A percentile compares a stretch with the other conserved stretches of the same genome.
Conservation (phyloP, 2,113 vertebrate species). For the Emydura subglobosa region DNA sequence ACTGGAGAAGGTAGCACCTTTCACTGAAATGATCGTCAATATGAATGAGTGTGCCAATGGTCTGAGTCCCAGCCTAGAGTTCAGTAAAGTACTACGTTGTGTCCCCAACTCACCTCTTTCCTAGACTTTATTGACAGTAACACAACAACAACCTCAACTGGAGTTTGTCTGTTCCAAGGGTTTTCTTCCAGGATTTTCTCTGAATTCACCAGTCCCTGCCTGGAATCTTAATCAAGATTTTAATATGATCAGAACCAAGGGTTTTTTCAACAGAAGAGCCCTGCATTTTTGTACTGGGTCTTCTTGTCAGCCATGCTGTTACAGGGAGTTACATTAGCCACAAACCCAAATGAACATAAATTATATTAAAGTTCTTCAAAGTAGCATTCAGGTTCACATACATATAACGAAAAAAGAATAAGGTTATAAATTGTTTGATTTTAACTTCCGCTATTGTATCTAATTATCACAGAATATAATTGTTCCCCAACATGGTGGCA, state of each 20-base stretch:
- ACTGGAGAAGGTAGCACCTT: not conserved
- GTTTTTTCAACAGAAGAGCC: not conserved
- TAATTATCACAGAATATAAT: not conserved
- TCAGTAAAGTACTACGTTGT: not conserved
- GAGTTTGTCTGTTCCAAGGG: not conserved
- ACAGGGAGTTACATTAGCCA: too few relatives aligned
- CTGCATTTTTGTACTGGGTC: not conserved
- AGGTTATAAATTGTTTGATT: not conserved
- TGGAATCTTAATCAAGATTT: not conserved
- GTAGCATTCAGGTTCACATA: not conserved
- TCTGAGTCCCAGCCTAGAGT: not conserved
- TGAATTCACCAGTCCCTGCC: not conserved
- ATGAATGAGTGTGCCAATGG: not conserved
- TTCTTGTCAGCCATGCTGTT: not conserved
- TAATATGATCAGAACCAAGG: not conserved
- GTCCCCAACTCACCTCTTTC: not conserved
- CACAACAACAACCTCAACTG: not conserved
- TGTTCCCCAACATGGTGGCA: not conserved
- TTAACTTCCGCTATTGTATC: not conserved
- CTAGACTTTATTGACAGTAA: not conserved
- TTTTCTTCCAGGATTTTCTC: not conserved
- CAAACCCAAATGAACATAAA: not conserved
- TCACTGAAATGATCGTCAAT: not conserved
- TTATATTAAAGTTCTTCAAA: not conserved
- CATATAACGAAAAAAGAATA: not conserved